Conservation (phyloP, 2,113 vertebrate species). For the Herpailurus yagouaroundi region DNA sequence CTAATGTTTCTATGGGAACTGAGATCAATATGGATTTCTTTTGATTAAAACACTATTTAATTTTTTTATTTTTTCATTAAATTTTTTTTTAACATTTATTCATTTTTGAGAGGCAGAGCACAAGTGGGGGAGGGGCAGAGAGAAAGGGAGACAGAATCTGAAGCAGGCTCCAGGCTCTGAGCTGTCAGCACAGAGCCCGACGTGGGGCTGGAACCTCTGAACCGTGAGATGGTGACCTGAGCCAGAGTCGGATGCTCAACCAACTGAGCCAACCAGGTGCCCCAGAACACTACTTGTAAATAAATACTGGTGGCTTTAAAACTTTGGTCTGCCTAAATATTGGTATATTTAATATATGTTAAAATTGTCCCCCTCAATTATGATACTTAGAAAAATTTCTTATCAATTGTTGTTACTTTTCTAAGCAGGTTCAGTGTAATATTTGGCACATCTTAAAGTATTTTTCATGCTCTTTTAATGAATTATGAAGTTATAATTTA, state of each 20-base stretch:
- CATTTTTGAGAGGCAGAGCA: too few relatives aligned
- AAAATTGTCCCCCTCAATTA: not conserved
- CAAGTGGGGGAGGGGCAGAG: too few relatives aligned
- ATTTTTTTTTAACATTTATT: too few relatives aligned
- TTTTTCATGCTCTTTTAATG: not conserved
- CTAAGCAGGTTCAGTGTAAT: not conserved
- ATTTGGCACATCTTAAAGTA: not conserved
- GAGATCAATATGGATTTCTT: not conserved
- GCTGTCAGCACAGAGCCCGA: too few relatives aligned
- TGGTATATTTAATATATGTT: not conserved
- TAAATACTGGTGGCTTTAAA: not conserved
- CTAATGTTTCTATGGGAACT: not conserved
- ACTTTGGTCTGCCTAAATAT: not conserved
- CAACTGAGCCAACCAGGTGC: too few relatives aligned
- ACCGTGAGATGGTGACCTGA: too few relatives aligned
- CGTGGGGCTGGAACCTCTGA: too few relatives aligned
- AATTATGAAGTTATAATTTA: conserved; percentile 9
- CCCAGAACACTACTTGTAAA: not conserved
- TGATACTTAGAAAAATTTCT: not conserved
- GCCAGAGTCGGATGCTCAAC: too few relatives aligned
- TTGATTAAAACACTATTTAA: not conserved
- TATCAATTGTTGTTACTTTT: not conserved
- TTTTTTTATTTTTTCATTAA: too few relatives aligned
- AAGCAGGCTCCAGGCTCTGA: too few relatives aligned
- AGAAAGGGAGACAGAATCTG: too few relatives aligned